These are phyloP conservation scores for Gymnothorax reevesii DNA, from an alignment of 2,797 vertebrate genomes.

Conservation along the genomic window DNA sequence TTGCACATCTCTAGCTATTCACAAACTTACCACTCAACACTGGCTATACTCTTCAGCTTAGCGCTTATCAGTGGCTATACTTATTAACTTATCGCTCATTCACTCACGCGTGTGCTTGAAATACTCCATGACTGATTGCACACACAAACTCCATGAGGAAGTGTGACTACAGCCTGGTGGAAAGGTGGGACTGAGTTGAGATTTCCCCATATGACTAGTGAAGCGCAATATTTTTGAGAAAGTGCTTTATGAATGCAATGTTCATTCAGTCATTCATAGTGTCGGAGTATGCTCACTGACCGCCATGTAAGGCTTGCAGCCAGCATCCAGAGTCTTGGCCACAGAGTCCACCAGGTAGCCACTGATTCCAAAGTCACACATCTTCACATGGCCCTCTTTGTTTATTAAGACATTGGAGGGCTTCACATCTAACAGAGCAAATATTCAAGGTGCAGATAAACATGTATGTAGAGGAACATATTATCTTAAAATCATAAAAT, in stretches of 20 bases:
- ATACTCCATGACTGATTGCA: no score
- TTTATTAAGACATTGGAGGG: conserved; percentile 97
- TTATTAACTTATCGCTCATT: no score
- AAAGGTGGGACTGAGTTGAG: no score
- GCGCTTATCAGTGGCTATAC: no score
- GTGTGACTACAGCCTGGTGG: conserved; percentile 18
- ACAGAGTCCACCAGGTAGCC: conserved; percentile 96
- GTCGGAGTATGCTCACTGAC: conserved; percentile 66
- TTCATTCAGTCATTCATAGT: no score
- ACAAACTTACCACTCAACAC: no score
- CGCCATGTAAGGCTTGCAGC: conserved; percentile 98
- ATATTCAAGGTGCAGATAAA: background rate
- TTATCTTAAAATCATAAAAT: background rate
- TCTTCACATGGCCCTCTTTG: conserved; percentile 94
- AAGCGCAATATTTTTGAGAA: no score
- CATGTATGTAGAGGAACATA: background rate
- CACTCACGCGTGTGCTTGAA: no score
- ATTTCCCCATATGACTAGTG: no score
- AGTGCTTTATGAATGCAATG: no score
- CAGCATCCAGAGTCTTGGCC: conserved; percentile 95
- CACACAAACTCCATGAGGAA: conserved; percentile 26
- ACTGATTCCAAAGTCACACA: conserved; percentile 98
- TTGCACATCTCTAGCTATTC: no score
- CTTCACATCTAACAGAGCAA: conserved; percentile 81
- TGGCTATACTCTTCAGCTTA: no score